Percentiles rank a stretch among this genome's conserved stretches.
phyloP scores from a whole-genome alignment of 2,888 invertebrate species.

The Quadroppia sp. region DNA sequence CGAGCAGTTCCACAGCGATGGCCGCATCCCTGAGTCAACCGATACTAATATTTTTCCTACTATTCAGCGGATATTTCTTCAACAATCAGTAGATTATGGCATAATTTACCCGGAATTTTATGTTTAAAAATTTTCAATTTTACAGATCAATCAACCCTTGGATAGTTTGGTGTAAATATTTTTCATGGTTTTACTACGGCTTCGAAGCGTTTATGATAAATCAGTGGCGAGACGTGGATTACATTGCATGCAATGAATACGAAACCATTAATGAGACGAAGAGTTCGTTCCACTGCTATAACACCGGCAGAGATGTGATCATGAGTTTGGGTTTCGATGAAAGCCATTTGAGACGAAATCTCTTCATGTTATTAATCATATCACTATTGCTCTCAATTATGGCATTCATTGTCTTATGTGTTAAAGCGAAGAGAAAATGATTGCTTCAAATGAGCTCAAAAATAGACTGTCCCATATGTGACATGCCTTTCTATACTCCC shows the following conservation, averaged over 20 bases:
- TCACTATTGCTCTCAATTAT: slow-evolving; percentile 19
- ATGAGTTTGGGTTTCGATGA: slow-evolving; percentile 29
- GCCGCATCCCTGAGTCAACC: slow-evolving; percentile 87
- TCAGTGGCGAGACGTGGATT: slow-evolving; percentile 39
- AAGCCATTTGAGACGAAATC: slow-evolving; percentile 4
- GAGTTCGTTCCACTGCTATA: neutral
- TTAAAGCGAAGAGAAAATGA: no score
- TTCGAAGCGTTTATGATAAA: slow-evolving; percentile 41
- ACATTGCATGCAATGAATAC: slow-evolving; percentile 13
- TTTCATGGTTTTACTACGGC: slow-evolving; percentile 43
- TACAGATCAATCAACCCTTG: neutral
- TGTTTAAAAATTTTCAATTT: neutral
- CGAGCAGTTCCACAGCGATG: slow-evolving; percentile 75
- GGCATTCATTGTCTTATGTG: no score
- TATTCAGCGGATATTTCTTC: slow-evolving; percentile 93
- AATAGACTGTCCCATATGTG: no score
- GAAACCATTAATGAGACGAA: neutral
- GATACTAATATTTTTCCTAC: slow-evolving; percentile 82
- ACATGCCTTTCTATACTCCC: no score
- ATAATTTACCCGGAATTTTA: neutral
- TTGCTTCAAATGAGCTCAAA: no score
- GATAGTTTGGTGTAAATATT: slow-evolving; percentile 37
- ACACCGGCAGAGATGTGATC: slow-evolving; percentile 20
- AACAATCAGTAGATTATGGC: slow-evolving; percentile 66
- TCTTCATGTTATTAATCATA: slow-evolving; percentile 11